Conservation (phyloP, 1,140 invertebrate genomes). For the Tribolium castaneum region DNA sequence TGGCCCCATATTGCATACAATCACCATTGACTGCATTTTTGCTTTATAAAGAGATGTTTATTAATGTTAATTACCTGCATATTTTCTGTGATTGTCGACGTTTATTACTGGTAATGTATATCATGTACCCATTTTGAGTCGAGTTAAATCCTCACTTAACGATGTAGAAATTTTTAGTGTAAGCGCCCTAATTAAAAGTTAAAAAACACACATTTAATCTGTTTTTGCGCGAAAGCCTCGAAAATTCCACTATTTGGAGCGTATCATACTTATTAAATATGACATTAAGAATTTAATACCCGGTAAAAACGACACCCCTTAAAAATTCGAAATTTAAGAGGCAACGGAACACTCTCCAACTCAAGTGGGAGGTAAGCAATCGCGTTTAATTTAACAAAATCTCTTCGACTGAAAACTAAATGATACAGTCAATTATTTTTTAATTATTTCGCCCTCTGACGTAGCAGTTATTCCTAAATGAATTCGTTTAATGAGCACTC, state of each 20-base stretch:
- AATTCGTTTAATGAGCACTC: slow-evolving; percentile 9
- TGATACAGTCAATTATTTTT: slow-evolving; percentile 36
- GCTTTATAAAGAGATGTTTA: background rate
- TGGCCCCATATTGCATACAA: background rate
- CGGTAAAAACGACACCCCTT: slow-evolving; percentile 23
- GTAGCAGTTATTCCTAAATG: background rate
- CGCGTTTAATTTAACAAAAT: slow-evolving; percentile 16
- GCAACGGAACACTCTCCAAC: background rate
- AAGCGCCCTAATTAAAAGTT: slow-evolving; percentile 13
- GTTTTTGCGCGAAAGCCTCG: background rate
- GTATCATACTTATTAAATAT: slow-evolving; percentile 29
- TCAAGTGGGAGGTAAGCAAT: slow-evolving; percentile 9
- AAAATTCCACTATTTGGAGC: slow-evolving; percentile 16
- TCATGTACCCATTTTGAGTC: background rate
- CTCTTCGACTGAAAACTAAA: slow-evolving; percentile 8
- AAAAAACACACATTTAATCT: slow-evolving; percentile 7
- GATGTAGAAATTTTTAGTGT: background rate
- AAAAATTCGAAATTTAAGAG: slow-evolving; percentile 23
- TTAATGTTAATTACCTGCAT: slow-evolving; percentile 4
- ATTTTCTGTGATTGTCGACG: slow-evolving; percentile 4
- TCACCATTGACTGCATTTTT: background rate
- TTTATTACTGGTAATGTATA: background rate
- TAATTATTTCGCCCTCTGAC: slow-evolving; percentile 3
- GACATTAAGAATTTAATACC: slow-evolving; percentile 26
- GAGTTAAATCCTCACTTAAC: background rate